A percentile compares a stretch with the other conserved stretches of the same genome.
Evolutionary conservation across 2,113 vertebrate genomes (phyloP).

Genomic region (Mastomys coucha): DNA sequence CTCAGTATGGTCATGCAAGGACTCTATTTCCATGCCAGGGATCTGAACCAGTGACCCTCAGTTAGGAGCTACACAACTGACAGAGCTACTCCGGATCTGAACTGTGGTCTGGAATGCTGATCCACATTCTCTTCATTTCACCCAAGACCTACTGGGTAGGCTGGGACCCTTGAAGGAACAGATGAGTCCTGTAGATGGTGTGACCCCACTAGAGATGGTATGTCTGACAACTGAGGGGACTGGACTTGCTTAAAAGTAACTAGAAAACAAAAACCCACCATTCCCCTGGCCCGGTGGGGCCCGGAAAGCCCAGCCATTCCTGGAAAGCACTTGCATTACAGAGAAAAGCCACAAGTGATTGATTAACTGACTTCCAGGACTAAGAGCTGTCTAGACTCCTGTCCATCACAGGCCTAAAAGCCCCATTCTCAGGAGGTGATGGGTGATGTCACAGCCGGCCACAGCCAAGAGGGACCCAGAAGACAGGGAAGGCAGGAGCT

Average conservation of each 20-base stretch:
- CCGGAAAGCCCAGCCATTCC: not conserved
- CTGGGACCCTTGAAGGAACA: not conserved
- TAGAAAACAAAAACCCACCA: not conserved
- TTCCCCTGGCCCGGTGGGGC: not conserved
- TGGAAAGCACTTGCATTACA: constrained; percentile 45
- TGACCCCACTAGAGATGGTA: not conserved
- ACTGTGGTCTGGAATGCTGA: not conserved
- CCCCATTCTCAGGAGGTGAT: not conserved
- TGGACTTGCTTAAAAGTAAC: not conserved
- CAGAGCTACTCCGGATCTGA: not conserved
- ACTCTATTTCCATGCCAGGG: not conserved
- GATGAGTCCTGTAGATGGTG: not conserved
- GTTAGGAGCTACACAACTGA: too few species aligned
- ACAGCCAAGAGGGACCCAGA: not conserved
- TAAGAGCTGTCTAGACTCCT: constrained; percentile 38
- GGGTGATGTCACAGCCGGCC: not conserved
- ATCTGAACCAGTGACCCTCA: not conserved
- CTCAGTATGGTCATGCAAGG: too few species aligned
- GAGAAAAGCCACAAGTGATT: constrained; percentile 49
- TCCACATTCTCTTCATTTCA: not conserved
- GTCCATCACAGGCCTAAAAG: not conserved
- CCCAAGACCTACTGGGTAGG: not conserved
- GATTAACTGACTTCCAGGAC: constrained; percentile 11
- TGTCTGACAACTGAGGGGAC: not conserved
- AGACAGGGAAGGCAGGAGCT: not conserved